Percentiles rank a stretch among this genome's conserved stretches.
Conservation (phyloP, 2,797 vertebrate species). For the Gallirallus australis region DNA sequence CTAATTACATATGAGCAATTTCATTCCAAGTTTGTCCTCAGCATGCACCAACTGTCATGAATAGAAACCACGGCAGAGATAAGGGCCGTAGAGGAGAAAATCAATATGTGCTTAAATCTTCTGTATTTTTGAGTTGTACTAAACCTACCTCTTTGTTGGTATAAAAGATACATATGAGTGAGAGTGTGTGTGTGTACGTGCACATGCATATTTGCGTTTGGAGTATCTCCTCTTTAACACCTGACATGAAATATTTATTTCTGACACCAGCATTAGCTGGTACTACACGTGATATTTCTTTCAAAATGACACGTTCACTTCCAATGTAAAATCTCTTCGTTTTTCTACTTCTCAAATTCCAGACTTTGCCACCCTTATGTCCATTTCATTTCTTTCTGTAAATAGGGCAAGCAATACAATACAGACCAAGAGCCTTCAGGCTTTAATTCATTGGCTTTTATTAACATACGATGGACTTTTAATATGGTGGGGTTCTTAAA, state of each 20-base stretch:
- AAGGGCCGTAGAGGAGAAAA: not conserved
- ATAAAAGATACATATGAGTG: not conserved
- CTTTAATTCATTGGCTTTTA: constrained; percentile 10
- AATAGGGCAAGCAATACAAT: not conserved
- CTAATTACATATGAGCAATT: not conserved
- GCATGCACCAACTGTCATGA: not conserved
- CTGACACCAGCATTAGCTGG: not conserved
- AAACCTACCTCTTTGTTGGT: not conserved
- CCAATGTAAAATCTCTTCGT: not conserved
- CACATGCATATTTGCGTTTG: not conserved
- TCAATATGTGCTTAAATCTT: not conserved
- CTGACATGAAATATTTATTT: not conserved
- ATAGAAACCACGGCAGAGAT: not conserved
- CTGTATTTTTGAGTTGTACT: not conserved
- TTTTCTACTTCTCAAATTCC: not conserved
- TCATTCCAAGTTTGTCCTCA: not conserved
- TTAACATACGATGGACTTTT: not conserved
- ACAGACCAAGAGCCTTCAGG: not conserved
- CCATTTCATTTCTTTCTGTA: not conserved
- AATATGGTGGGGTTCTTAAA: not conserved
- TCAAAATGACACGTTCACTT: not conserved
- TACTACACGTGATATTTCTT: not conserved
- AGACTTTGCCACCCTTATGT: not conserved
- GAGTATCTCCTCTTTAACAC: not conserved
- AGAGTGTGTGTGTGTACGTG: not conserved